A percentile compares a stretch with the other conserved stretches of the same genome.
These are phyloP conservation scores for Craterocephalus amniculus DNA, from an alignment of 2,797 vertebrate species.

Conservation along the genomic window DNA sequence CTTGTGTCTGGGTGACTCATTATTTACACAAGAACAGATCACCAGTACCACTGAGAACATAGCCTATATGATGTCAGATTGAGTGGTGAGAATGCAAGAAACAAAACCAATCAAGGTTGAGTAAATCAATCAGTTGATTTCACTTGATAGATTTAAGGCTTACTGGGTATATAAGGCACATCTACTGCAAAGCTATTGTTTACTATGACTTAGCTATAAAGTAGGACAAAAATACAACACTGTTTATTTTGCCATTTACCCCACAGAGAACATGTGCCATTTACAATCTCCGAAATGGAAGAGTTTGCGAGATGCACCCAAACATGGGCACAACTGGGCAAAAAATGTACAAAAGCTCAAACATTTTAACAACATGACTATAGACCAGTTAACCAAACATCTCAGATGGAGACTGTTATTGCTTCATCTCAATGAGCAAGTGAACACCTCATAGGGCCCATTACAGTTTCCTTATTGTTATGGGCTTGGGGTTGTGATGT, in stretches of 20 bases:
- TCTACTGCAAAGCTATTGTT: not conserved
- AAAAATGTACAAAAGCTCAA: too few relatives aligned
- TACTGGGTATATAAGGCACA: not conserved
- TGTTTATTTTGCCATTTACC: not conserved
- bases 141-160: not conserved
- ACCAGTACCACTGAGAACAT: too few relatives aligned
- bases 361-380: too few relatives aligned
- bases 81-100: not conserved
- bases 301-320: too few relatives aligned
- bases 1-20: not conserved
- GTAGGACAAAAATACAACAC: not conserved
- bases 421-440: too few relatives aligned
- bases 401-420: too few relatives aligned
- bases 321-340: too few relatives aligned
- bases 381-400: too few relatives aligned
- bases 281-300: not conserved
- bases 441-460: too few relatives aligned
- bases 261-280: not conserved
- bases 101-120: not conserved
- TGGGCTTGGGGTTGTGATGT: too few relatives aligned
- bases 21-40: not conserved
- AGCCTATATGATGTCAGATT: not conserved
- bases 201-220: not conserved
- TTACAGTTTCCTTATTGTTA: too few relatives aligned
- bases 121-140: not conserved